These are phyloP conservation scores for Sesamia nonagrioides DNA, from an alignment of 1,140 invertebrate species.

Conservation along the genomic window DNA sequence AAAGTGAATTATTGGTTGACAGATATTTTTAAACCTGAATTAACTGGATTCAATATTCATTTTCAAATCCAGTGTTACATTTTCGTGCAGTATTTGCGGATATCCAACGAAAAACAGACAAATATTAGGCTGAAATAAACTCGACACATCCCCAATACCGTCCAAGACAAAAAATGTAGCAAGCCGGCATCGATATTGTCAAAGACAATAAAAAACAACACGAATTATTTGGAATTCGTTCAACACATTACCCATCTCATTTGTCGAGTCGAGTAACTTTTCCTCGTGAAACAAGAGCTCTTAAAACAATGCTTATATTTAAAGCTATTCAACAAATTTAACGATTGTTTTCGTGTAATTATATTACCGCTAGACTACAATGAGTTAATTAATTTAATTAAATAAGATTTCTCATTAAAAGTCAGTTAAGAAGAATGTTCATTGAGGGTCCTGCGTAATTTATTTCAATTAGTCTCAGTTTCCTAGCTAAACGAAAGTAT, in stretches of 20 bases:
- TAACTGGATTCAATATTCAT: too few relatives aligned
- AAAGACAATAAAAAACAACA: slow-evolving; percentile 19
- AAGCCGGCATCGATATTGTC: slow-evolving; percentile 3
- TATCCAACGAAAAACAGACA: too few relatives aligned
- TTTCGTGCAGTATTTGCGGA: too few relatives aligned
- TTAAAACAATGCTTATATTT: neutral
- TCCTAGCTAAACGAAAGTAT: too few relatives aligned
- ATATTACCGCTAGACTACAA: neutral
- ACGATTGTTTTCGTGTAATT: slow-evolving; percentile 7
- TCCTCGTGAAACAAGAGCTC: neutral
- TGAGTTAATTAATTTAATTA: slow-evolving; percentile 2
- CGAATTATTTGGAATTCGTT: slow-evolving; percentile 4
- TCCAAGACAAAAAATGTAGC: neutral
- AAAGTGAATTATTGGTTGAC: too few relatives aligned
- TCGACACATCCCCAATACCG: neutral
- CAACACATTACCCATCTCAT: slow-evolving; percentile 10
- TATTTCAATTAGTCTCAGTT: too few relatives aligned
- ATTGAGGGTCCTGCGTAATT: neutral
- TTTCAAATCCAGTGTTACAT: too few relatives aligned
- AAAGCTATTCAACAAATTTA: neutral
- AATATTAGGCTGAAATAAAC: neutral
- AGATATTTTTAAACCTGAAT: too few relatives aligned
- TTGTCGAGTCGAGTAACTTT: neutral
- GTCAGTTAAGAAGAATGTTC: neutral
- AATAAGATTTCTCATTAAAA: slow-evolving; percentile 2